Percentiles rank a stretch among this genome's conserved stretches.
phyloP scores from a whole-genome alignment of 2,888 invertebrate species.

The Leptinotarsa tumamoca region DNA sequence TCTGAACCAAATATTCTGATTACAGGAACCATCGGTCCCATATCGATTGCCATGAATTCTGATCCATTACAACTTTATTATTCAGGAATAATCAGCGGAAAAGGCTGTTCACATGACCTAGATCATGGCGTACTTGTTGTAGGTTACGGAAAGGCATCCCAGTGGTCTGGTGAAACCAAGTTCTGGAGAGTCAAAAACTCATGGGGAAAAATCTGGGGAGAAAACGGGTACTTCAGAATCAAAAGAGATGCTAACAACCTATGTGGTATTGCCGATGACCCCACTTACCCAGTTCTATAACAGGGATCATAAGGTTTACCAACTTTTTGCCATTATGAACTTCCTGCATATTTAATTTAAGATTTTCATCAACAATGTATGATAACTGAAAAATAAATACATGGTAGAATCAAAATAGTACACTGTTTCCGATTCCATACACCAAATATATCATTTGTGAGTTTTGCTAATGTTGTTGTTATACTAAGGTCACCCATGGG shows the following conservation, averaged over 20 bases:
- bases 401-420: too few species aligned
- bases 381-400: too few species aligned
- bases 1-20: neutral
- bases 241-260: constrained; percentile 13
- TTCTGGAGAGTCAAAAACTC: constrained; percentile 36
- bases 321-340: too few species aligned
- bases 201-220: constrained; percentile 29
- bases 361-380: too few species aligned
- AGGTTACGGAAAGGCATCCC: constrained; percentile 13
- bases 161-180: neutral
- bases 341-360: too few species aligned
- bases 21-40: constrained; percentile 33
- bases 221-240: constrained; percentile 26
- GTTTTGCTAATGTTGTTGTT: too few species aligned
- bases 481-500: too few species aligned
- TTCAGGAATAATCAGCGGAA: constrained; percentile 23
- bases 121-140: constrained; percentile 28
- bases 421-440: too few species aligned
- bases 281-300: constrained; percentile 26
- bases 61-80: constrained; percentile 24
- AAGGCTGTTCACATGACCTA: neutral
- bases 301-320: too few species aligned
- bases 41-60: constrained; percentile 29
- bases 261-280: constrained; percentile 22
- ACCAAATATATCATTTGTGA: too few species aligned